Evolutionary conservation across 2,113 vertebrate species (phyloP).

Genomic region (Orthonyx spaldingii): DNA sequence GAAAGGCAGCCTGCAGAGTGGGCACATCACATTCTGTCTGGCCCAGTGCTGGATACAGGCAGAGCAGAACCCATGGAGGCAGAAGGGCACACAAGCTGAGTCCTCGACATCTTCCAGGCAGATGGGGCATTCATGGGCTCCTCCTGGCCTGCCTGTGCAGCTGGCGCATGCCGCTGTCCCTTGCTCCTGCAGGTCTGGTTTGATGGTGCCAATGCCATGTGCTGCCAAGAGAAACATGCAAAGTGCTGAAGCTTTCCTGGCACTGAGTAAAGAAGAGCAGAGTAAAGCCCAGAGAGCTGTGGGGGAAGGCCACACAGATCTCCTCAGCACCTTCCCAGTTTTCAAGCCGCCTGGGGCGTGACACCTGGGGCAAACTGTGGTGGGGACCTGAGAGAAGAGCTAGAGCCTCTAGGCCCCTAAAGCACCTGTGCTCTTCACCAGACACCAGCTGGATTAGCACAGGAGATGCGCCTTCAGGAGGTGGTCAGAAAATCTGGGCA

Average conservation of each 20-base stretch:
- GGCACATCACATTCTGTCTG: not conserved
- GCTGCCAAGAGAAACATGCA: not conserved
- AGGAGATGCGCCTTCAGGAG: fast-evolving
- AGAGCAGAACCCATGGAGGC: not conserved
- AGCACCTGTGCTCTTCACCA: not conserved
- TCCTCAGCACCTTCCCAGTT: not conserved
- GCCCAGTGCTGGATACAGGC: not conserved
- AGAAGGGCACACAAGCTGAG: not conserved
- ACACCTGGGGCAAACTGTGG: not conserved
- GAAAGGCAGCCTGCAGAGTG: fast-evolving
- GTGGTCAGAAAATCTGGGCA: not conserved
- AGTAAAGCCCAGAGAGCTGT: not conserved
- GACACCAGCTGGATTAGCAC: not conserved
- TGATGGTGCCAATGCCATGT: fast-evolving
- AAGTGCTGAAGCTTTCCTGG: not conserved
- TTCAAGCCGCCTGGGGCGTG: fast-evolving
- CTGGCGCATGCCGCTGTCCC: not conserved
- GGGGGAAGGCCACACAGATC: not conserved
- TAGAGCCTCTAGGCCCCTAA: not conserved
- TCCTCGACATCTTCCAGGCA: not conserved
- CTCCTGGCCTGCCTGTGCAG: not conserved
- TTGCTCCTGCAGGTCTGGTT: not conserved
- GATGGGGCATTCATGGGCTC: not conserved
- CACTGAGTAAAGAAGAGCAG: not conserved
- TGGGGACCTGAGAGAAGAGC: not conserved